Base-by-base conservation (phyloP, 2,888 invertebrate genomes). In the Apocheima hispidaria region DNA sequence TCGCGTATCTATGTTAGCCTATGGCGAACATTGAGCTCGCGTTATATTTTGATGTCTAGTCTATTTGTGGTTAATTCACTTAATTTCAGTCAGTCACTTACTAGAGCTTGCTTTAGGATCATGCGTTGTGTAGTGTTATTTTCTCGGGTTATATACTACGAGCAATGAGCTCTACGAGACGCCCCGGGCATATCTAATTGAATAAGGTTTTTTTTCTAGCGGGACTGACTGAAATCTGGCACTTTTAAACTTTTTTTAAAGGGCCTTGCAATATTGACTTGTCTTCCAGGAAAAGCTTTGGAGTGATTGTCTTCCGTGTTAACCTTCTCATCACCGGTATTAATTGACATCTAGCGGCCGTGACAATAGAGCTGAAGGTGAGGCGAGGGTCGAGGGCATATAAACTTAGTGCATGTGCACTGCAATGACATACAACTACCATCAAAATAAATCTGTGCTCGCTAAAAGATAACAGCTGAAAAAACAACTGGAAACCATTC, bases 351-450 rank as follows among this genome's bases (percentile, higher is more conserved):
- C 44, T 26, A 41, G 48, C 12, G 44, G 55, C 48, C 46, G 28
- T 56, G 48, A 56, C 56, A 46, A 38, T 38, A 51, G 9, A 41
- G 18, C 51, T 58, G 58, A 58, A 58, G 51, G 51, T 50, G 58
- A 58, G 36, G 9, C 20, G 57, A 44, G 50, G 49, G 58, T 51
- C 58, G 49, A 49, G 58, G 38, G 44, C 44, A 43, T 40, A 33
- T 48, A 23, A 18, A 23, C 43, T 26, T 26, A 21, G 54, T 54
- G 54, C 54, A 54, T 35, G 54, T 33, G 54, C 44, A 54, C 54
- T 44, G 26, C 33, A 16, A 36, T 49, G n/a, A 23, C 33, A 23
- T 21, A 49, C 36, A 23, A 23, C 41, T 43, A 23, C 9, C 26
- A 10, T 26, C 26, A 35, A 36, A 35, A 35, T 23, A 35, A 49